Evolutionary conservation across 2,888 invertebrate species (phyloP).

Genomic region (Stramonita haemastoma): DNA sequence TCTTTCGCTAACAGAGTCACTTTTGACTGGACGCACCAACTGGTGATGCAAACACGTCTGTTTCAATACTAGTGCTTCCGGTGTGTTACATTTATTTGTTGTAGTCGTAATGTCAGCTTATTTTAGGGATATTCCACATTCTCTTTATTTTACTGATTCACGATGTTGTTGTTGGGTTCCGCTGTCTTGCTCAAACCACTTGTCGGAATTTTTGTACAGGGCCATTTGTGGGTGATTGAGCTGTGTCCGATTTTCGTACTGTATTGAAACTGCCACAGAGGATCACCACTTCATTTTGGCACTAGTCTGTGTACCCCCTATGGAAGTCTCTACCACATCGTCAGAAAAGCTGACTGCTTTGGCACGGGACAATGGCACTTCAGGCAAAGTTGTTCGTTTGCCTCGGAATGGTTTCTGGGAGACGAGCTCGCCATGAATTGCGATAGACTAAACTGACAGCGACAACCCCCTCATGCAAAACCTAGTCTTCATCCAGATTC

Average conservation of each 20-base stretch:
- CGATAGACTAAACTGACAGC: background rate
- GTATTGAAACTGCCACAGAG: constrained; percentile 44
- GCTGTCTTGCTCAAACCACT: background rate
- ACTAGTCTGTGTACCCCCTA: constrained; percentile 70
- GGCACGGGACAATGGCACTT: constrained; percentile 48
- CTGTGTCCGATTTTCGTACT: constrained; percentile 25
- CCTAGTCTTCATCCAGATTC: background rate
- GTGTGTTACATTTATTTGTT: background rate
- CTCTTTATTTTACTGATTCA: constrained; percentile 32
- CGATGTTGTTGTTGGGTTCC: background rate
- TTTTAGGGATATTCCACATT: constrained; percentile 29
- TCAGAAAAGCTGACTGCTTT: constrained; percentile 66
- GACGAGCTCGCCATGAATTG: constrained; percentile 28
- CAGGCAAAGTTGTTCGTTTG: constrained; percentile 56
- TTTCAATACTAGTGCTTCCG: background rate
- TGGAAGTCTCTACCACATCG: constrained; percentile 71
- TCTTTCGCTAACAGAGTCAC: constrained; percentile 20
- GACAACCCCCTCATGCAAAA: background rate
- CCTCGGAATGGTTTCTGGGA: constrained; percentile 50
- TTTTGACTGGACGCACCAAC: constrained; percentile 29
- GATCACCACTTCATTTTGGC: constrained; percentile 61
- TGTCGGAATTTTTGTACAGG: background rate
- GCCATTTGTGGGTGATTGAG: background rate
- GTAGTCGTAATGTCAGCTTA: background rate
- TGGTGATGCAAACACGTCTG: constrained; percentile 28